A percentile compares a stretch with the other conserved stretches of the same genome.
phyloP scores from a whole-genome alignment of 1,140 invertebrate species.

The Drosophila fuyamai region DNA sequence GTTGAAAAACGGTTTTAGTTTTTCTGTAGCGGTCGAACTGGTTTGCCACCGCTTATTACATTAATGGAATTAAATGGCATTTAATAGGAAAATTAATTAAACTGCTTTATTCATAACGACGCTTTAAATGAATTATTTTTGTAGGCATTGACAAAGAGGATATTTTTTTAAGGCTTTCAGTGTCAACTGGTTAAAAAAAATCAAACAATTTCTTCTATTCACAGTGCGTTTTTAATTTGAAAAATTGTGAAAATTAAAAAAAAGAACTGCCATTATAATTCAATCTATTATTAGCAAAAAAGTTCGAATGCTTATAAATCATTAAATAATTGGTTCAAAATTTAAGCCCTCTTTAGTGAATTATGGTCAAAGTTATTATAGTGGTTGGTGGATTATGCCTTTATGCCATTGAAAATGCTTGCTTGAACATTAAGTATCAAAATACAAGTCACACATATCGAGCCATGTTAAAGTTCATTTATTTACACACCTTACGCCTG shows the following conservation, averaged over 20 bases:
- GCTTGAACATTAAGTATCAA: neutral
- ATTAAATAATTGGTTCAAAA: conserved; percentile 14
- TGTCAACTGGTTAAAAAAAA: conserved; percentile 20
- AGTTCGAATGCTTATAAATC: neutral
- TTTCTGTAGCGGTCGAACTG: conserved; percentile 11
- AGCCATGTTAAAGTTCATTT: conserved; percentile 57
- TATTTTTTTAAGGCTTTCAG: neutral
- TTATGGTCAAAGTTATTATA: neutral
- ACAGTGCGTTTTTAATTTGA: neutral
- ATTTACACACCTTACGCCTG: conserved; percentile 63
- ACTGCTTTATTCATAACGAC: conserved; percentile 45
- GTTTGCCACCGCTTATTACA: conserved; percentile 20
- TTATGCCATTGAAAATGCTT: neutral
- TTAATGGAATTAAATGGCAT: conserved; percentile 58
- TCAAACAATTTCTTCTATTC: conserved; percentile 8
- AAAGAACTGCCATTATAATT: neutral
- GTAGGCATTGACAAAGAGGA: conserved; percentile 11
- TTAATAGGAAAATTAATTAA: conserved; percentile 63
- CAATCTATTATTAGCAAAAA: neutral
- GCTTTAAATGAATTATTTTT: conserved; percentile 16
- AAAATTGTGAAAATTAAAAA: neutral
- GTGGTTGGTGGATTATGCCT: no score
- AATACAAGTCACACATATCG: conserved; percentile 44
- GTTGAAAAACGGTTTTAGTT: conserved; percentile 4
- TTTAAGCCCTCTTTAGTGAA: neutral